phyloP scores from a whole-genome alignment of 2,113 vertebrate species.

The Chaenocephalus aceratus region DNA sequence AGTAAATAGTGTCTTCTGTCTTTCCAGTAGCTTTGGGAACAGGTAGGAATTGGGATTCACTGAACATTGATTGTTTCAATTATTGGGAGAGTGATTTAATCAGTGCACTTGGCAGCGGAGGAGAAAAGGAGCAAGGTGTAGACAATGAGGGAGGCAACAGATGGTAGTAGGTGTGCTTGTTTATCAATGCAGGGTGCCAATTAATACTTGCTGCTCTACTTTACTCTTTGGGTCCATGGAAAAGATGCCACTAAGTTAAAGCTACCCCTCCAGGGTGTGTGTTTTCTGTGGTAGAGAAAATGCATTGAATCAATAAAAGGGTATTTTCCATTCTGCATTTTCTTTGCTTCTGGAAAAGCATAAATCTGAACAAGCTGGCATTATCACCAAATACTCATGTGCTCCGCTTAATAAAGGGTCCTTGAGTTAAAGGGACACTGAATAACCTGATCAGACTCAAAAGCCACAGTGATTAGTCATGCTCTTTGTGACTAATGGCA shows the following conservation, averaged over 20 bases:
- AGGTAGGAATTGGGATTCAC: too few relatives aligned
- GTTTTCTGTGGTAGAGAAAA: not conserved
- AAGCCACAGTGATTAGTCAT: constrained; percentile 62
- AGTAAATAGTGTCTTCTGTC: too few relatives aligned
- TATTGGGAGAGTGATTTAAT: constrained; percentile 52
- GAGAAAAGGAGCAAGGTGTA: constrained; percentile 8
- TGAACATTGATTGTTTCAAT: constrained; percentile 44
- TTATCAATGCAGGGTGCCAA: not conserved
- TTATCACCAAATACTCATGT: constrained; percentile 31
- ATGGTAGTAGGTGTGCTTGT: constrained; percentile 10
- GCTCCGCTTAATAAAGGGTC: constrained; percentile 56
- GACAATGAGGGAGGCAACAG: constrained; percentile 50
- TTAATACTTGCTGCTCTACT: not conserved
- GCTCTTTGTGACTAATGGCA: constrained; percentile 63
- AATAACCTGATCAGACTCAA: constrained; percentile 63
- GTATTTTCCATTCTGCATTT: constrained; percentile 15
- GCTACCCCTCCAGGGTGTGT: not conserved
- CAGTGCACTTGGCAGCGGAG: constrained; percentile 16
- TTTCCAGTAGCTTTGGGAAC: too few relatives aligned
- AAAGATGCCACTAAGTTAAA: constrained; percentile 14
- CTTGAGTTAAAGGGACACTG: constrained; percentile 57
- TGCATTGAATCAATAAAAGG: constrained; percentile 1
- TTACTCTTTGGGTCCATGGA: not conserved
- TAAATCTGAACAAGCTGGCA: constrained; percentile 5
- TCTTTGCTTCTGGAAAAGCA: constrained; percentile 16